Percentiles rank a stretch among this genome's conserved stretches.
These are phyloP conservation scores for Cerceris rybyensis DNA, from an alignment of 2,888 invertebrate species.

Conservation along the genomic window DNA sequence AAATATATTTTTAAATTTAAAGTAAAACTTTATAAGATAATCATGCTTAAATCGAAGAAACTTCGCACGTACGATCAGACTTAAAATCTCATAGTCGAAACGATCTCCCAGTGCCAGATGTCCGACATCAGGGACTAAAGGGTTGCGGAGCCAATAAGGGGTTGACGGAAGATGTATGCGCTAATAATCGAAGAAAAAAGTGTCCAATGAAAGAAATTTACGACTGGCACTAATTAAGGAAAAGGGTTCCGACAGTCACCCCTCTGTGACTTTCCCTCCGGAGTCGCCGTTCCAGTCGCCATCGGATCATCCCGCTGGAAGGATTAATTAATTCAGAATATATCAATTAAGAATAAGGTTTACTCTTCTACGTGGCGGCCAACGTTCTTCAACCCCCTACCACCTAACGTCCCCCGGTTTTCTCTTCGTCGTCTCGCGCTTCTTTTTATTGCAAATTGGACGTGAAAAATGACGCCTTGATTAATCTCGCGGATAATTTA, in stretches of 20 bases:
- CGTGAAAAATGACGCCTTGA: slow-evolving; percentile 82
- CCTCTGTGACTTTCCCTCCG: slow-evolving; percentile 28
- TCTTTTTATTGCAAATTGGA: slow-evolving; percentile 82
- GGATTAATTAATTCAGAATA: slow-evolving; percentile 82
- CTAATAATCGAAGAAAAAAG: slow-evolving; percentile 82
- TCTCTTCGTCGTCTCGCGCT: slow-evolving; percentile 39
- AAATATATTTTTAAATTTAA: too few relatives aligned
- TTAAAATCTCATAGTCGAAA: not conserved
- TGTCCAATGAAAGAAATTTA: slow-evolving; percentile 82
- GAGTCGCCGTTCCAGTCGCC: slow-evolving; percentile 25
- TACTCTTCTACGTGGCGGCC: slow-evolving; percentile 75
- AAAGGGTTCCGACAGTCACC: slow-evolving; percentile 64
- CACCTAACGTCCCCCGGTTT: slow-evolving; percentile 27
- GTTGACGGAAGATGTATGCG: slow-evolving; percentile 80
- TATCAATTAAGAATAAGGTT: slow-evolving; percentile 82
- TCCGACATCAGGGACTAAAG: slow-evolving; percentile 72
- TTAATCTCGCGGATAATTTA: slow-evolving; percentile 82
- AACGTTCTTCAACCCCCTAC: slow-evolving; percentile 28
- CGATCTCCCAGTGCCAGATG: slow-evolving; percentile 71
- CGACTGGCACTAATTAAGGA: slow-evolving; percentile 81
- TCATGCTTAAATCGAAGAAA: not conserved
- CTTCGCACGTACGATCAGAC: not conserved
- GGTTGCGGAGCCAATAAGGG: slow-evolving; percentile 77
- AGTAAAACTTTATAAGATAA: not conserved
- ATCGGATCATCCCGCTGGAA: slow-evolving; percentile 67